phyloP scores from a whole-genome alignment of 2,113 vertebrate species.

The Macquaria ambigua region DNA sequence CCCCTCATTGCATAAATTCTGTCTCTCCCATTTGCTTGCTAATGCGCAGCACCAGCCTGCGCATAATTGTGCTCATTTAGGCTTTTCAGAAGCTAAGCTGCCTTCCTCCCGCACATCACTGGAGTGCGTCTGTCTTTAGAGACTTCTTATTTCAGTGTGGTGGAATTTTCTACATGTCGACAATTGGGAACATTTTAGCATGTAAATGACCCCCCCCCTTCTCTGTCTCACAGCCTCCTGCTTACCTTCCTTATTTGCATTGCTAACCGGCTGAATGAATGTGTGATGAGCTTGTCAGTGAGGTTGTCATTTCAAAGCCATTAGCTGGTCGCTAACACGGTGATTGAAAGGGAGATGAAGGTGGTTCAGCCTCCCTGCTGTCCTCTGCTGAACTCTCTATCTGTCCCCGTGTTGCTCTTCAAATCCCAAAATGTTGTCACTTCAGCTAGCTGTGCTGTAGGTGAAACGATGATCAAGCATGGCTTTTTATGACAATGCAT shows the following conservation, averaged over 20 bases:
- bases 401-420: background rate
- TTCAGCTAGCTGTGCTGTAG: background rate
- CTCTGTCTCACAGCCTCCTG: slow-evolving; percentile 9
- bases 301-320: slow-evolving; percentile 57
- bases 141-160: slow-evolving; percentile 30
- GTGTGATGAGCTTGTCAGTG: slow-evolving; percentile 44
- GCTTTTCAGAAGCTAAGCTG: slow-evolving; percentile 45
- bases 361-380: background rate
- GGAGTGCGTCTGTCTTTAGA: slow-evolving; percentile 37
- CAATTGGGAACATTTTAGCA: slow-evolving; percentile 51
- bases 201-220: slow-evolving; percentile 46
- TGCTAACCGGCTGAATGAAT: slow-evolving; percentile 42
- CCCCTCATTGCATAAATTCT: slow-evolving; percentile 52
- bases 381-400: background rate
- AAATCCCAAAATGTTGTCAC: background rate
- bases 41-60: slow-evolving; percentile 33
- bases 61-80: slow-evolving; percentile 60
- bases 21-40: slow-evolving; percentile 42
- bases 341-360: slow-evolving; percentile 53
- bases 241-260: slow-evolving; percentile 58
- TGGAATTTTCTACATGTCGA: slow-evolving; percentile 34
- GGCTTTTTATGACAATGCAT: background rate
- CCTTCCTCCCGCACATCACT: slow-evolving; percentile 11
- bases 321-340: slow-evolving; percentile 39
- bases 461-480: background rate